A percentile compares a stretch with the other conserved stretches of the same genome.
phyloP scores from a whole-genome alignment of 1,140 invertebrate genomes.

The Drosophila obscura region DNA sequence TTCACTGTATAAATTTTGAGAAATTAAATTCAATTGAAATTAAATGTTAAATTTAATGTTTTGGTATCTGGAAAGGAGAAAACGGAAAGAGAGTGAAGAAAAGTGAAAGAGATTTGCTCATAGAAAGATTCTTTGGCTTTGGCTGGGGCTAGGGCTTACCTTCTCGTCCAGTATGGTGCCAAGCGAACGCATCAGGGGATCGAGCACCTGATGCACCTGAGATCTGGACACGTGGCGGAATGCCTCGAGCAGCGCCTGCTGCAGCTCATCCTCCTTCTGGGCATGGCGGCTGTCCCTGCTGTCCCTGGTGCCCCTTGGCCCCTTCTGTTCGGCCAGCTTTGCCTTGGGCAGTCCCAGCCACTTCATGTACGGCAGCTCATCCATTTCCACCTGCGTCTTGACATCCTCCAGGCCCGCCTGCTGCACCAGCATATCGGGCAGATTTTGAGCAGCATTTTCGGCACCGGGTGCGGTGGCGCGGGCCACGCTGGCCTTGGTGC shows the following conservation, averaged over 20 bases:
- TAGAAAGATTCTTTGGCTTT: no score
- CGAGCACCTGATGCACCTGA: conserved; percentile 66
- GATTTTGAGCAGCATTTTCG: not conserved
- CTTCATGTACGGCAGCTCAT: not conserved
- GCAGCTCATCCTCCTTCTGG: conserved; percentile 24
- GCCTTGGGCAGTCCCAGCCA: no score
- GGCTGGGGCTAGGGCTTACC: not conserved
- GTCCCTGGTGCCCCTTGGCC: not conserved
- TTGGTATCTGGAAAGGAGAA: not conserved
- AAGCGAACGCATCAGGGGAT: conserved; percentile 64
- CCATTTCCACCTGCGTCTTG: conserved; percentile 15
- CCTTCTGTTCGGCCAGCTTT: not conserved
- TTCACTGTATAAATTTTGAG: no score
- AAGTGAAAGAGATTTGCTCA: no score
- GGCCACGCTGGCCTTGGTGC: not conserved
- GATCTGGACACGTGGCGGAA: conserved; percentile 64
- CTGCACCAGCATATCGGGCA: not conserved
- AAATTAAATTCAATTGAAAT: not conserved
- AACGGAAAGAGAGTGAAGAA: no score
- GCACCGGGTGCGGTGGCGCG: no score
- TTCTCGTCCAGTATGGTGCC: conserved; percentile 51
- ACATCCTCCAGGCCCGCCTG: not conserved
- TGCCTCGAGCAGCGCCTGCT: conserved; percentile 57
- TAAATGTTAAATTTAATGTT: not conserved
- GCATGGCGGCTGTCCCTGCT: conserved; percentile 12